Evolutionary conservation across 2,113 vertebrate genomes (phyloP).

Genomic region (Apeltes quadracus): DNA sequence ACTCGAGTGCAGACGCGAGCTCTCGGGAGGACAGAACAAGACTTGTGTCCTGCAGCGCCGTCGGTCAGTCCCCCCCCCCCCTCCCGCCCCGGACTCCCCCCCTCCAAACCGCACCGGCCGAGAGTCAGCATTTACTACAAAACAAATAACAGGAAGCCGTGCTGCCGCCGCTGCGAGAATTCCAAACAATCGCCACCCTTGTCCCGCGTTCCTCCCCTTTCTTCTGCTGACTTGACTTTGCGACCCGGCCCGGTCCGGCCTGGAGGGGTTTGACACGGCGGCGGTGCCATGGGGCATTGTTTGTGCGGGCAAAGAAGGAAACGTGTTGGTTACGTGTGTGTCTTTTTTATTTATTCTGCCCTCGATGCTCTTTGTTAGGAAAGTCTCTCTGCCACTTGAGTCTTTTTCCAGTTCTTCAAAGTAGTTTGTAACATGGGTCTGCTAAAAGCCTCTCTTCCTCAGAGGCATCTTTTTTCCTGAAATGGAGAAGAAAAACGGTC

Average conservation of each 20-base stretch:
- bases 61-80: constrained; percentile 40
- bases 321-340: constrained; percentile 1
- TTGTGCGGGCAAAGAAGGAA: constrained; percentile 35
- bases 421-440: constrained; percentile 49
- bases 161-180: constrained; percentile 42
- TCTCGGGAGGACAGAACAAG: constrained; percentile 31
- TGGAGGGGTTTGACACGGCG: constrained; percentile 39
- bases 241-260: constrained; percentile 50
- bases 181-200: constrained; percentile 65
- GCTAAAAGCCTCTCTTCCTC: constrained; percentile 57
- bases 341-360: not conserved
- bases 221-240: constrained; percentile 65
- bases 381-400: constrained; percentile 22
- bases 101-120: constrained; percentile 7
- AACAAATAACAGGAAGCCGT: constrained; percentile 71
- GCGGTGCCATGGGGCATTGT: constrained; percentile 46
- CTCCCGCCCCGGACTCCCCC: too few relatives aligned
- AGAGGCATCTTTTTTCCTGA: constrained; percentile 47
- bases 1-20: not conserved
- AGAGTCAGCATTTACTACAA: constrained; percentile 73
- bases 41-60: constrained; percentile 57
- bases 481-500: constrained; percentile 37
- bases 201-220: constrained; percentile 46
- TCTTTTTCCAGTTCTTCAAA: constrained; percentile 15
- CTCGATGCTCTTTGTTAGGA: constrained; percentile 31